Evolutionary conservation across 2,888 invertebrate species (phyloP).

Genomic region (Creontiades dilutus): DNA sequence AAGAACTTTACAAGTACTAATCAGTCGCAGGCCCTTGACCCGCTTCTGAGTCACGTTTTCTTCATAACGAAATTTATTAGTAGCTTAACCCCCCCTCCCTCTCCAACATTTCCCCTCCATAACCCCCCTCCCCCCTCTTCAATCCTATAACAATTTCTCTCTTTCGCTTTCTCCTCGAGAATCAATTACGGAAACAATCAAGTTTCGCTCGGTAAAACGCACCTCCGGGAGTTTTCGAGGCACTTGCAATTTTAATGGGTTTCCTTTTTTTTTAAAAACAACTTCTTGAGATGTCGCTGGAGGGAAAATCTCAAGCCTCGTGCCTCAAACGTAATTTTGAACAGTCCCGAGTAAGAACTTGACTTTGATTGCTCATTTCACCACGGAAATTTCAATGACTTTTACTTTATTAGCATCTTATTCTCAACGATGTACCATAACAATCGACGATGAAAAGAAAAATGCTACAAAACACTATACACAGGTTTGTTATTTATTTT

Average conservation of each 20-base stretch:
- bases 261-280: neutral
- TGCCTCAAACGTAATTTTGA: no score
- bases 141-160: neutral
- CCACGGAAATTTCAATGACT: no score
- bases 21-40: constrained; percentile 15
- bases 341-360: no score
- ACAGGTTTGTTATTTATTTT: no score
- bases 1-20: constrained; percentile 43
- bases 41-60: constrained; percentile 44
- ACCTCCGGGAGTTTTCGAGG: neutral
- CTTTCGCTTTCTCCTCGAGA: neutral
- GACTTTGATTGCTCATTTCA: no score
- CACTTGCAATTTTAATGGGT: neutral
- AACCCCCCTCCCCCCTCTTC: no score
- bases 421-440: no score
- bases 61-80: constrained; percentile 48
- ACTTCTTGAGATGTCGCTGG: neutral
- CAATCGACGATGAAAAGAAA: no score
- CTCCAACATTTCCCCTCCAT: neutral
- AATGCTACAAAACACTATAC: no score
- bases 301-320: neutral
- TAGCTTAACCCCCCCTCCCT: neutral
- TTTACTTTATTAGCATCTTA: no score
- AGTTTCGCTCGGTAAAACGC: neutral
- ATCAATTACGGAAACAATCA: constrained; percentile 36